These are phyloP conservation scores for Astur gentilis DNA, from an alignment of 2,113 vertebrate species.

Conservation along the genomic window DNA sequence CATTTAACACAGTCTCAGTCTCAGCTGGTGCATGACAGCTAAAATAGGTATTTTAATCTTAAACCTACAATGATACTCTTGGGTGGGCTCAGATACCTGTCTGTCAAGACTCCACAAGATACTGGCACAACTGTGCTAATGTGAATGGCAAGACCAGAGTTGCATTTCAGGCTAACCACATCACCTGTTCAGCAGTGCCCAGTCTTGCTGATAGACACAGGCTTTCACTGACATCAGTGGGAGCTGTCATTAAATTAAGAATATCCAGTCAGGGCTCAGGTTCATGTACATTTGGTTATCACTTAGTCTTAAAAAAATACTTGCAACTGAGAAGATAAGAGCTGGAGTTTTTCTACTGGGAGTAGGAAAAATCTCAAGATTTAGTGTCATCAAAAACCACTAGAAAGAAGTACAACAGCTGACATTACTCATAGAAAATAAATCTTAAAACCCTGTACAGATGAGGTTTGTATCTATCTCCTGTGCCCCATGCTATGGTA, in stretches of 20 bases:
- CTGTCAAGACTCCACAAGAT: background rate
- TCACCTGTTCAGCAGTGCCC: background rate
- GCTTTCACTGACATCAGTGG: background rate
- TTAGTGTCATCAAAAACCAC: constrained; percentile 16
- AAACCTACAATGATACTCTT: background rate
- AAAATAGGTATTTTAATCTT: background rate
- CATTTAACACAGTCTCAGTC: background rate
- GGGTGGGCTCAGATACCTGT: background rate
- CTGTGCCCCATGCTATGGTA: background rate
- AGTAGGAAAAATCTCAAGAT: background rate
- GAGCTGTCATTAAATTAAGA: background rate
- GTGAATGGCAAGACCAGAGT: background rate
- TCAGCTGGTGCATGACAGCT: background rate
- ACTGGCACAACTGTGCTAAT: background rate
- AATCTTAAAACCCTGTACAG: constrained; percentile 14
- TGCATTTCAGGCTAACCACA: background rate
- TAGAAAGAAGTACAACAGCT: constrained; percentile 14
- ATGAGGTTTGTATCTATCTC: background rate
- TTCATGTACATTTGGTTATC: background rate
- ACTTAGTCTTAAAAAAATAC: background rate
- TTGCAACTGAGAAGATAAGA: background rate
- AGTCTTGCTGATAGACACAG: background rate
- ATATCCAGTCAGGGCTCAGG: background rate
- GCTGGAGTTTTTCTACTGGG: background rate
- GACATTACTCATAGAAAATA: background rate